Percentiles rank a stretch among this genome's conserved stretches.
Conservation (phyloP, 2,797 vertebrate species). For the Orestias chungarensis region DNA sequence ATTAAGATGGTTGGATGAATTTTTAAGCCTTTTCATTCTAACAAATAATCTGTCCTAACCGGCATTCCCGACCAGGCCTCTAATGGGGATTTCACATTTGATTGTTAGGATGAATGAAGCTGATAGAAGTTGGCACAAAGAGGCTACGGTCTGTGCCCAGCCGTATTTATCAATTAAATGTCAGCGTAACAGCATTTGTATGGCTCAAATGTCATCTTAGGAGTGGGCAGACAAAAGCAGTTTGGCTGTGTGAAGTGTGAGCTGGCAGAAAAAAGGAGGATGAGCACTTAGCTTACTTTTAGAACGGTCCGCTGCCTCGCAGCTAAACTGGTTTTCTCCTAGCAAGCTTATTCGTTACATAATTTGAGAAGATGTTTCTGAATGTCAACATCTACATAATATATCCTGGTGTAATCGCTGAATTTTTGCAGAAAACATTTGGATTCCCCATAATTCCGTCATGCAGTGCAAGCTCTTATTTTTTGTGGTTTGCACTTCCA, state of each 20-base stretch:
- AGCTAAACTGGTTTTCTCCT: constrained; percentile 13
- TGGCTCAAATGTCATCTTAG: constrained; percentile 17
- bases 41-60: constrained; percentile 56
- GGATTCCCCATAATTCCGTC: background rate
- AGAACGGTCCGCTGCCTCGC: constrained; percentile 19
- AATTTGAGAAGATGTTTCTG: constrained; percentile 5
- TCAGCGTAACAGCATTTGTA: constrained; percentile 12
- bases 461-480: background rate
- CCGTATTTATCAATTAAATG: constrained; percentile 37
- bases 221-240: constrained; percentile 17
- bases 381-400: constrained; percentile 3
- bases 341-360: constrained; percentile 18
- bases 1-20: constrained; percentile 64
- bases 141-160: constrained; percentile 24
- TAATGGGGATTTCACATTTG: constrained; percentile 47
- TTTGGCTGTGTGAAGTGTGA: constrained; percentile 15
- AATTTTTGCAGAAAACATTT: constrained; percentile 4
- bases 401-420: constrained; percentile 1
- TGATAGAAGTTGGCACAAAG: constrained; percentile 29
- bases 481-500: background rate
- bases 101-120: constrained; percentile 33
- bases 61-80: constrained; percentile 30
- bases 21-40: constrained; percentile 55
- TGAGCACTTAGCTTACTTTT: constrained; percentile 9
- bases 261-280: constrained; percentile 13